Conservation (phyloP, 2,888 invertebrate species). For the Orthosia gracilis region DNA sequence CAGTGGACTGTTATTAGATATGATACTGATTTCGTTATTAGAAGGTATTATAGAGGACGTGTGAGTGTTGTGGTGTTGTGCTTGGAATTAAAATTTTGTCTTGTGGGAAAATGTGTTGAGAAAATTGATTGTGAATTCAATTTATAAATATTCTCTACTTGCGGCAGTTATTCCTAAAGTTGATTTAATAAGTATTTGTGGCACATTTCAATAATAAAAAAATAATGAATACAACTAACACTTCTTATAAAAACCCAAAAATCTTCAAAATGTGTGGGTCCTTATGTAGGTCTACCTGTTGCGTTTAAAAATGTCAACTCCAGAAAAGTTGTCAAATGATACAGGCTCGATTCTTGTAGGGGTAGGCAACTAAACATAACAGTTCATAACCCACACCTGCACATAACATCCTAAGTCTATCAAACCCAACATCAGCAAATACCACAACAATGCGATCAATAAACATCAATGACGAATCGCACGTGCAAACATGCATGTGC, state of each 20-base stretch:
- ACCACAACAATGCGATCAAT: conserved; percentile 55
- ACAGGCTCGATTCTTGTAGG: too few relatives aligned
- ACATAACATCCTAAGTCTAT: not conserved
- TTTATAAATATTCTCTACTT: too few relatives aligned
- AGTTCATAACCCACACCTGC: conserved; percentile 13
- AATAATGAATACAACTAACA: too few relatives aligned
- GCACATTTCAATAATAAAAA: too few relatives aligned
- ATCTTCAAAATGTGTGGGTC: too few relatives aligned
- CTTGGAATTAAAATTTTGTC: not conserved
- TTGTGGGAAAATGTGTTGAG: too few relatives aligned
- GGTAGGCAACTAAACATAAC: not conserved
- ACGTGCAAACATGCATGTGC: conserved; percentile 55
- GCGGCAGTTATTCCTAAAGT: too few relatives aligned
- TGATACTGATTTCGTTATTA: conserved; percentile 46
- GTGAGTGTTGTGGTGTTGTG: not conserved
- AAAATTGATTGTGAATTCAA: not conserved
- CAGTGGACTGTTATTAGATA: conserved; percentile 22
- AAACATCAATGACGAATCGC: conserved; percentile 47
- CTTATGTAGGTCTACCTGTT: too few relatives aligned
- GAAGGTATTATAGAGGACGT: not conserved
- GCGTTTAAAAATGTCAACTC: too few relatives aligned
- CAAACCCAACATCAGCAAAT: conserved; percentile 11
- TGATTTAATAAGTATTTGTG: too few relatives aligned
- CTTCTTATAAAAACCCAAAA: too few relatives aligned
- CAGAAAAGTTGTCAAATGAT: too few relatives aligned